Evolutionary conservation across 2,888 invertebrate genomes (phyloP).

Genomic region (Polydrusus pterygomalis): DNA sequence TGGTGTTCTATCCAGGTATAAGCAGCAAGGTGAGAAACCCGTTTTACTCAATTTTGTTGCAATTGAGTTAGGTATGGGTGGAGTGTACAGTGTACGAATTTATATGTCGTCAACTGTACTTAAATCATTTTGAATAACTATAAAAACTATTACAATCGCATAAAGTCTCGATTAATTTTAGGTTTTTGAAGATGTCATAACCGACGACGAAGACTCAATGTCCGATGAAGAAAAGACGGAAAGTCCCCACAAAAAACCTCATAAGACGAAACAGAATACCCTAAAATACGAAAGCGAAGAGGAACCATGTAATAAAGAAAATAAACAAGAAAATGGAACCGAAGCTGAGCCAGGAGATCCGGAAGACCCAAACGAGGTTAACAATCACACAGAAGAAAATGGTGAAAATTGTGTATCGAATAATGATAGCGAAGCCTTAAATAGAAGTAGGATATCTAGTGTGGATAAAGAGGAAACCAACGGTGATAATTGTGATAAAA

Average conservation of each 20-base stretch:
- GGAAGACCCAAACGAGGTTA: background rate
- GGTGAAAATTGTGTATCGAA: conserved; percentile 34
- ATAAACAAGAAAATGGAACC: conserved; percentile 48
- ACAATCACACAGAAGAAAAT: conserved; percentile 5
- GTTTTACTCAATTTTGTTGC: too few relatives aligned
- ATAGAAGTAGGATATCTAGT: conserved; percentile 49
- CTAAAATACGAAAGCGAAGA: conserved; percentile 68
- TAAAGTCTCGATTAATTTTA: too few relatives aligned
- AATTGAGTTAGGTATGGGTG: background rate
- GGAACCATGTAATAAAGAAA: conserved; percentile 48
- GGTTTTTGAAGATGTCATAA: conserved; percentile 70
- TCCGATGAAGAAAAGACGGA: conserved; percentile 67
- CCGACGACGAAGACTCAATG: conserved; percentile 68
- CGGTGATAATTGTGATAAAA: conserved; percentile 46
- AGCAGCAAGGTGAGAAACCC: too few relatives aligned
- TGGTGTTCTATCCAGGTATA: too few relatives aligned
- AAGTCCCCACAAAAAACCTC: conserved; percentile 58
- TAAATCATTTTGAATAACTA: too few relatives aligned
- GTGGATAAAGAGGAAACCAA: conserved; percentile 28
- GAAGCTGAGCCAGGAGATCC: conserved; percentile 18
- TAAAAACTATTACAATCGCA: too few relatives aligned
- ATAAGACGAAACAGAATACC: conserved; percentile 67
- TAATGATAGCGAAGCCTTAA: conserved; percentile 45
- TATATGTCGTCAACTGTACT: too few relatives aligned
- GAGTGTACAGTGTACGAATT: too few relatives aligned